These are phyloP conservation scores for Condylostylus longicornis DNA, from an alignment of 1,140 invertebrate genomes.

Conservation along the genomic window DNA sequence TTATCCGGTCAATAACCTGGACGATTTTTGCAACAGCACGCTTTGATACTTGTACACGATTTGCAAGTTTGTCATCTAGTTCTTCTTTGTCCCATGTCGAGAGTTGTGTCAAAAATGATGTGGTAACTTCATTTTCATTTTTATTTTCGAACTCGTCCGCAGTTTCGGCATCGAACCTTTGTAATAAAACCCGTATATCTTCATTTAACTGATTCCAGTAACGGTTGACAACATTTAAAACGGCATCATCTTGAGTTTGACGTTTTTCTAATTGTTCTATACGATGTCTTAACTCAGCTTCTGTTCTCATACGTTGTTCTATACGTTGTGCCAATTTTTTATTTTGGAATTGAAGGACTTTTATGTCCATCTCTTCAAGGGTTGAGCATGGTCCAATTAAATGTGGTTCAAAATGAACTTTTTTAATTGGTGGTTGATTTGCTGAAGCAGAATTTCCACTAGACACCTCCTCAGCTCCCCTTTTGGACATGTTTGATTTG, in stretches of 20 bases:
- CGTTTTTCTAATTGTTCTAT: conserved; percentile 95
- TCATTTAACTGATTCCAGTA: conserved; percentile 98
- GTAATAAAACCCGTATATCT: conserved; percentile 84
- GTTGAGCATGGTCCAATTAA: conserved; percentile 84
- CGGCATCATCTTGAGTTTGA: conserved; percentile 94
- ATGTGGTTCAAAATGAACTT: conserved; percentile 86
- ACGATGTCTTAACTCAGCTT: conserved; percentile 75
- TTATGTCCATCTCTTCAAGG: conserved; percentile 93
- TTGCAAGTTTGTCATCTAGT: conserved; percentile 86
- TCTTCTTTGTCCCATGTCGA: conserved; percentile 98
- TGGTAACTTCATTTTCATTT: conserved; percentile 94
- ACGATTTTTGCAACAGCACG: conserved; percentile 90
- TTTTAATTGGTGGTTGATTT: conserved; percentile 61
- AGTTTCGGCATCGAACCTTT: conserved; percentile 93
- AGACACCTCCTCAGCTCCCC: conserved; percentile 46
- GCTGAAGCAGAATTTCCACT: conserved; percentile 31
- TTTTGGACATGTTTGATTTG: conserved; percentile 59
- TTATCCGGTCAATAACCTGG: conserved; percentile 87
- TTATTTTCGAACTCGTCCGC: conserved; percentile 90
- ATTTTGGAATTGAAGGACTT: conserved; percentile 92
- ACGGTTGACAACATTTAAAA: conserved; percentile 92
- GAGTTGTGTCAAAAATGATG: conserved; percentile 88
- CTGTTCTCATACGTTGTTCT: conserved; percentile 75
- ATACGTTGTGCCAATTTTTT: conserved; percentile 88
- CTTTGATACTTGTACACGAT: conserved; percentile 83